These are phyloP conservation scores for Phoebastria nigripes DNA, from an alignment of 2,797 vertebrate species.

Conservation along the genomic window DNA sequence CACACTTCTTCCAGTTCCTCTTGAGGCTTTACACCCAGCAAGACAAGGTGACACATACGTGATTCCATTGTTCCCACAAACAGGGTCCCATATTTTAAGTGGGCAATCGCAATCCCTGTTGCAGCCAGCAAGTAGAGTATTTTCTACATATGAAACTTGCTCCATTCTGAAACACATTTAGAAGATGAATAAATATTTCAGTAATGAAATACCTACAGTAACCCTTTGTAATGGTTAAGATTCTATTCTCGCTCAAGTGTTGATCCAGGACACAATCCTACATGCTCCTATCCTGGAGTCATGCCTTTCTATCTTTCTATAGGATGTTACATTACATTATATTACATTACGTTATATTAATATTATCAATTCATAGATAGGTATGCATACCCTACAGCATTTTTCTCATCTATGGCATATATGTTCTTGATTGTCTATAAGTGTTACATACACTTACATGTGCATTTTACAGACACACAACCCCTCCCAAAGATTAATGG, in stretches of 20 bases:
- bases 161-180: slow-evolving; percentile 73
- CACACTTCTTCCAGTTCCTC: slow-evolving; percentile 79
- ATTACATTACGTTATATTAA: neutral
- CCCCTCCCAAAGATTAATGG: neutral
- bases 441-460: neutral
- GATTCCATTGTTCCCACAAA: slow-evolving; percentile 86
- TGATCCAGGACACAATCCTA: neutral
- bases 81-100: slow-evolving; percentile 85
- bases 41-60: slow-evolving; percentile 89
- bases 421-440: neutral
- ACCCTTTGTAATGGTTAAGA: neutral
- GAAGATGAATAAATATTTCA: neutral
- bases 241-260: neutral
- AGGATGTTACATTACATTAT: neutral
- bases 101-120: slow-evolving; percentile 80
- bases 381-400: neutral
- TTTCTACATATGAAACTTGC: slow-evolving; percentile 58
- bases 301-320: neutral
- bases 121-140: slow-evolving; percentile 77
- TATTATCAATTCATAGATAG: neutral
- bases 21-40: slow-evolving; percentile 85
- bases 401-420: neutral
- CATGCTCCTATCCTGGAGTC: neutral
- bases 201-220: neutral
- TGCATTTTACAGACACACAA: neutral